Evolutionary conservation across 2,888 invertebrate species (phyloP).

Genomic region (Agriopis aurantiaria): DNA sequence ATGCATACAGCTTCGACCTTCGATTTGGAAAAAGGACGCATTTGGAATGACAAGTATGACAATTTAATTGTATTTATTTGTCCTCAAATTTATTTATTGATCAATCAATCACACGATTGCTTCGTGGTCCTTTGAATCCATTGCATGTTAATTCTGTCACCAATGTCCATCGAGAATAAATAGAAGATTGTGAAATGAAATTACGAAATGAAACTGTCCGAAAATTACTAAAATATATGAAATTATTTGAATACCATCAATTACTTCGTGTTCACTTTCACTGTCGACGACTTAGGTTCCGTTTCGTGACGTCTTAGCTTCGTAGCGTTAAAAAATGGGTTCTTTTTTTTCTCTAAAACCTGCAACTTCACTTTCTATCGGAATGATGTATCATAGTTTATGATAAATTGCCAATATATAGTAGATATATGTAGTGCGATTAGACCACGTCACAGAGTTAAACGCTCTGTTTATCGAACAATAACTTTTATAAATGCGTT

Average conservation of each 20-base stretch:
- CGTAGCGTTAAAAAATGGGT: conserved; percentile 65
- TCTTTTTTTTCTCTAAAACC: conserved; percentile 57
- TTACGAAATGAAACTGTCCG: conserved; percentile 16
- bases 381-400: conserved; percentile 56
- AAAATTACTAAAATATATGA: conserved; percentile 45
- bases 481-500: conserved; percentile 43
- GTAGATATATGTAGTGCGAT: conserved; percentile 38
- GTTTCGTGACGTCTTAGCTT: conserved; percentile 69
- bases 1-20: conserved; percentile 70
- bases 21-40: conserved; percentile 69
- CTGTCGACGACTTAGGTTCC: conserved; percentile 74
- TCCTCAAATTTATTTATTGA: conserved; percentile 49
- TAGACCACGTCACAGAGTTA: conserved; percentile 36
- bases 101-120: conserved; percentile 34
- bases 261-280: conserved; percentile 78
- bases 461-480: conserved; percentile 53
- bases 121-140: conserved; percentile 28
- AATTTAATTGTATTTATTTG: conserved; percentile 50
- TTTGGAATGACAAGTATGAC: conserved; percentile 67
- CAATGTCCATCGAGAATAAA: conserved; percentile 17
- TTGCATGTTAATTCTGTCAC: conserved; percentile 38
- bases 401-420: conserved; percentile 50
- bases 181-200: conserved; percentile 16
- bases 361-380: conserved; percentile 69
- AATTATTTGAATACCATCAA: conserved; percentile 69